Evolutionary conservation across 1,140 invertebrate genomes (phyloP).

Genomic region (Idris sp.): DNA sequence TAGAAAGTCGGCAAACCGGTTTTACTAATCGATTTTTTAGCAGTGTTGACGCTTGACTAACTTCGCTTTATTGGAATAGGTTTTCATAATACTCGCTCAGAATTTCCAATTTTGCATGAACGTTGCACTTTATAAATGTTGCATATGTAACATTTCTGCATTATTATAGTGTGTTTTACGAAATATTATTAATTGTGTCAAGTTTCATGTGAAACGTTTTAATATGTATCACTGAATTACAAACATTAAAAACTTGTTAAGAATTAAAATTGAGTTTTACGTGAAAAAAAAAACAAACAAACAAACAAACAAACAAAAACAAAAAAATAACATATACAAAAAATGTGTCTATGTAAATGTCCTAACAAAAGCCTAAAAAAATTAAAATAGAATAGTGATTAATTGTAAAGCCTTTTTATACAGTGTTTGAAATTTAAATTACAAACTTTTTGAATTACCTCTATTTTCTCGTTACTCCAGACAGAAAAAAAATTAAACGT

Average conservation of each 20-base stretch:
- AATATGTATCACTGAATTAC: too few relatives aligned
- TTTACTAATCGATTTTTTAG: conserved; percentile 26
- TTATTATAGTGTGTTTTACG: not conserved
- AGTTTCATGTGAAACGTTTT: too few relatives aligned
- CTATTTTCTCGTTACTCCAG: conserved; percentile 12
- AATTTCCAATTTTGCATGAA: conserved; percentile 21
- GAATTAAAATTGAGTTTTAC: too few relatives aligned
- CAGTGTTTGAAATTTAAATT: conserved; percentile 14
- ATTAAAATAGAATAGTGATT: not conserved
- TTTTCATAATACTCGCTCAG: conserved; percentile 13
- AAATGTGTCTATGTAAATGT: too few relatives aligned
- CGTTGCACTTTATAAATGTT: conserved; percentile 22
- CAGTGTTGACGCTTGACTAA: conserved; percentile 23
- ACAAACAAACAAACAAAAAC: too few relatives aligned
- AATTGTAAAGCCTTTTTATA: too few relatives aligned
- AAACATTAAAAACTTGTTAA: too few relatives aligned
- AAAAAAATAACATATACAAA: too few relatives aligned
- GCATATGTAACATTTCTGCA: conserved; percentile 9
- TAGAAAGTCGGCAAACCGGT: conserved; percentile 4
- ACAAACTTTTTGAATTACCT: conserved; percentile 9
- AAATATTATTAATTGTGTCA: too few relatives aligned
- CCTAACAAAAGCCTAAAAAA: too few relatives aligned
- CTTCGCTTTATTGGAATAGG: conserved; percentile 20
- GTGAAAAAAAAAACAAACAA: too few relatives aligned
- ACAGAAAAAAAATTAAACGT: conserved; percentile 11